These are phyloP conservation scores for Pollimyrus isidori DNA, from an alignment of 2,113 vertebrate genomes.

Conservation along the genomic window DNA sequence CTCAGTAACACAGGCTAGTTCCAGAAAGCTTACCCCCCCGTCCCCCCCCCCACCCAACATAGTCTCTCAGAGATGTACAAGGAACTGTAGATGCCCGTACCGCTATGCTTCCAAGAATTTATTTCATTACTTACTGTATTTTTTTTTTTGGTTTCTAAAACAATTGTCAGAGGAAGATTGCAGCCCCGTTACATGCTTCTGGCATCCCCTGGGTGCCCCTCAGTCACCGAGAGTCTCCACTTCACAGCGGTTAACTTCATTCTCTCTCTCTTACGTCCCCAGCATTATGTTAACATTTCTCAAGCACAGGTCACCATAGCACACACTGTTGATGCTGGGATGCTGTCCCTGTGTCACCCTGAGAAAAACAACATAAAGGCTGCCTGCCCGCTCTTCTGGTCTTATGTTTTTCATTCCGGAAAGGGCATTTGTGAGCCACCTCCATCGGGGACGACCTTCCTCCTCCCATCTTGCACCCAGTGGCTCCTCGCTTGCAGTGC, in stretches of 20 bases:
- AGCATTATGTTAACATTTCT: not conserved
- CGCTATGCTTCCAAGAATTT: not conserved
- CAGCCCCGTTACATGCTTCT: not conserved
- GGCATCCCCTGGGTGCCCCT: not conserved
- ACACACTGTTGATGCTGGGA: not conserved
- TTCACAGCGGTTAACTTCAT: not conserved
- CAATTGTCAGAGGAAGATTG: not conserved
- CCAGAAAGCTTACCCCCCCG: not conserved
- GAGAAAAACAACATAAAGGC: not conserved
- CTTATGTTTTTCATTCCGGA: not conserved
- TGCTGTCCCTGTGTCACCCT: not conserved
- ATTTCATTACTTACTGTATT: not conserved
- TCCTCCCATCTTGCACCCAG: slow-evolving; percentile 15
- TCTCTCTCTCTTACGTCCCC: not conserved
- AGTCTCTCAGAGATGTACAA: not conserved
- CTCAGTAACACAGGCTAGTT: not conserved
- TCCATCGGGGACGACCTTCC: not conserved
- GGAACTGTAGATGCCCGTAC: not conserved
- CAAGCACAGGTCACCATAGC: not conserved
- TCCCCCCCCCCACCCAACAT: not conserved
- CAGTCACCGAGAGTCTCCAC: not conserved
- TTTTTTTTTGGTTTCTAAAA: not conserved
- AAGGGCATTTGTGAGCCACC: not conserved
- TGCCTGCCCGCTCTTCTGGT: not conserved
- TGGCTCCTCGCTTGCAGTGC: not conserved